phyloP scores from a whole-genome alignment of 1,140 invertebrate genomes.

The Calephelis nemesis region DNA sequence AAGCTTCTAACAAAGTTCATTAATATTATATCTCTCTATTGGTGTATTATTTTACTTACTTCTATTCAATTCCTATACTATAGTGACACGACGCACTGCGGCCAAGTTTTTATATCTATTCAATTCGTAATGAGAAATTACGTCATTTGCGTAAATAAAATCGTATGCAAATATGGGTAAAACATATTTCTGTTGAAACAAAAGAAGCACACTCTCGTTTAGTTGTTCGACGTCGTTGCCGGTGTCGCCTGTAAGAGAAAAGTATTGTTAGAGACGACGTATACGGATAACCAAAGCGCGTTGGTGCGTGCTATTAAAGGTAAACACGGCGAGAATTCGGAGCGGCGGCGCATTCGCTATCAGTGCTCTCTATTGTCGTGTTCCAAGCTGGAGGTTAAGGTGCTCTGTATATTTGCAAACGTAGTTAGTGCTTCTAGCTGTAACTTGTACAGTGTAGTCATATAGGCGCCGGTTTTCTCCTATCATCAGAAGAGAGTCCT shows the following conservation, averaged over 20 bases:
- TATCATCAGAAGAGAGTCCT: no score
- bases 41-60: conserved; percentile 70
- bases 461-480: no score
- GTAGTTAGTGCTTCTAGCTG: no score
- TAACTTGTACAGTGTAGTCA: no score
- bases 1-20: conserved; percentile 62
- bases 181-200: background rate
- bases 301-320: no score
- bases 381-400: no score
- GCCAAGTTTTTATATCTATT: conserved; percentile 14
- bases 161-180: conserved; percentile 7
- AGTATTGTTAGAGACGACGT: conserved; percentile 18
- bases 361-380: no score
- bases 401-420: no score
- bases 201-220: conserved; percentile 1
- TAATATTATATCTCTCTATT: conserved; percentile 63
- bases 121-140: conserved; percentile 19
- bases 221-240: conserved; percentile 10
- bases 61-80: conserved; percentile 76
- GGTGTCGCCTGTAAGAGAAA: conserved; percentile 11
- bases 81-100: conserved; percentile 34
- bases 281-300: no score
- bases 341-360: no score
- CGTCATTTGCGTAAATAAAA: conserved; percentile 14
- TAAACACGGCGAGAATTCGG: no score